These are phyloP conservation scores for Globodera ellingtonae DNA, from an alignment of 1,140 invertebrate species.

Conservation along the genomic window DNA sequence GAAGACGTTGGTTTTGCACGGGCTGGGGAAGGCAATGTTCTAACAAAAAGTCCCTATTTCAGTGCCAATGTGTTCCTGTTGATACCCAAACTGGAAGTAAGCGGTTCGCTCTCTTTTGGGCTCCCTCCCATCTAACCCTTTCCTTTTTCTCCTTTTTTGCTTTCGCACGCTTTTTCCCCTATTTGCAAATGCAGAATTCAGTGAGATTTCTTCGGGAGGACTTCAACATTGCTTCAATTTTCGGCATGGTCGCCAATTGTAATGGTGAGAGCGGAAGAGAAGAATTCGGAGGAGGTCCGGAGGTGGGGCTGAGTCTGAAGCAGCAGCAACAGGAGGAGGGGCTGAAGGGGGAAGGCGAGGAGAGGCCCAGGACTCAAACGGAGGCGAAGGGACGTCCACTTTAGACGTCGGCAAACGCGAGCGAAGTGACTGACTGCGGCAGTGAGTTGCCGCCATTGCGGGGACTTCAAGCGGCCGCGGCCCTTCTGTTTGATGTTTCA, in stretches of 20 bases:
- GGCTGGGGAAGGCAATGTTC: neutral
- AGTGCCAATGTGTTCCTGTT: constrained; percentile 46
- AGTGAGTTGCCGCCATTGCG: too few relatives aligned
- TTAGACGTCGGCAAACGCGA: too few relatives aligned
- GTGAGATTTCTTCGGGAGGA: constrained; percentile 13
- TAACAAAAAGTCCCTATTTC: neutral
- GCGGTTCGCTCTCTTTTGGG: neutral
- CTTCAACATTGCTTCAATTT: neutral
- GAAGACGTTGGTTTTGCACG: constrained; percentile 21
- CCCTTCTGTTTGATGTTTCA: too few relatives aligned
- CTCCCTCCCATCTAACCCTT: neutral
- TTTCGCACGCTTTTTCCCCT: neutral
- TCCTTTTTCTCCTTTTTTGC: neutral
- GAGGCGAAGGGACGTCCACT: neutral
- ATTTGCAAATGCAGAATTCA: constrained; percentile 17
- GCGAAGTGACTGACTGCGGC: too few relatives aligned
- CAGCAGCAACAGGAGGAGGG: neutral
- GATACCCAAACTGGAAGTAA: constrained; percentile 51
- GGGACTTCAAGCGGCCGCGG: too few relatives aligned
- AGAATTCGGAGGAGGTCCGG: neutral
- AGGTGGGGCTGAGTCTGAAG: neutral
- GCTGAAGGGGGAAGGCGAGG: too few relatives aligned
- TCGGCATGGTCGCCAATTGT: neutral
- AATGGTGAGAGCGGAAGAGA: neutral
- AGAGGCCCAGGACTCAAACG: too few relatives aligned